Evolutionary conservation across 2,113 vertebrate genomes (phyloP).

Genomic region (Raphicerus campestris): DNA sequence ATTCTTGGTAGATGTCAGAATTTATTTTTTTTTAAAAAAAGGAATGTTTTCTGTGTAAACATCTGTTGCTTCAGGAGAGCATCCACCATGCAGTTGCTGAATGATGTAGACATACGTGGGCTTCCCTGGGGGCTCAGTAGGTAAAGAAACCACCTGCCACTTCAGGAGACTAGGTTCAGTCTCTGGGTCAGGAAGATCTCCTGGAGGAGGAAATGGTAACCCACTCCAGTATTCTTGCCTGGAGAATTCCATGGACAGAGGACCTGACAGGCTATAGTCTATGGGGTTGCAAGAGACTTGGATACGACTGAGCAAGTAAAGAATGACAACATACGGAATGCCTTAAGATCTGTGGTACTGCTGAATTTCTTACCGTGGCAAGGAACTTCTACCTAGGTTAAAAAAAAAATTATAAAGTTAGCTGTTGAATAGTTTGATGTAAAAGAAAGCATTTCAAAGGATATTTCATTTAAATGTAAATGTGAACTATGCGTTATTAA

Average conservation of each 20-base stretch:
- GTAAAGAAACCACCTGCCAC: neutral
- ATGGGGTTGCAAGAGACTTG: neutral
- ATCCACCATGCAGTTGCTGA: slow-evolving; percentile 13
- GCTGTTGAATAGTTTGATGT: slow-evolving; percentile 55
- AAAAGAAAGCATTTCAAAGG: slow-evolving; percentile 51
- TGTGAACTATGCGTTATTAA: slow-evolving; percentile 69
- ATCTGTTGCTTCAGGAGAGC: slow-evolving; percentile 7
- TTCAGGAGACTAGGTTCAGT: neutral
- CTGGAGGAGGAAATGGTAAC: neutral
- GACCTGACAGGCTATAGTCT: neutral
- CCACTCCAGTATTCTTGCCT: neutral
- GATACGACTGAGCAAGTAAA: neutral
- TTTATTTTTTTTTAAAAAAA: no score
- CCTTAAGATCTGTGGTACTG: neutral
- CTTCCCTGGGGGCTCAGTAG: neutral
- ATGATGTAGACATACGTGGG: neutral
- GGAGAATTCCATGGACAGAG: neutral
- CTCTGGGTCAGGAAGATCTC: neutral
- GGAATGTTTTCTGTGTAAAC: neutral
- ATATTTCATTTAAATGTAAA: slow-evolving; percentile 79
- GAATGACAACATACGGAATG: slow-evolving; percentile 14
- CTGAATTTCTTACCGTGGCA: neutral
- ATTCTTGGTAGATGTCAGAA: neutral
- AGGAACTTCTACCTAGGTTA: slow-evolving; percentile 60
- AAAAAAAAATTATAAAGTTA: slow-evolving; percentile 41